Conservation (phyloP, 2,113 vertebrate species). For the Mixornis gularis region DNA sequence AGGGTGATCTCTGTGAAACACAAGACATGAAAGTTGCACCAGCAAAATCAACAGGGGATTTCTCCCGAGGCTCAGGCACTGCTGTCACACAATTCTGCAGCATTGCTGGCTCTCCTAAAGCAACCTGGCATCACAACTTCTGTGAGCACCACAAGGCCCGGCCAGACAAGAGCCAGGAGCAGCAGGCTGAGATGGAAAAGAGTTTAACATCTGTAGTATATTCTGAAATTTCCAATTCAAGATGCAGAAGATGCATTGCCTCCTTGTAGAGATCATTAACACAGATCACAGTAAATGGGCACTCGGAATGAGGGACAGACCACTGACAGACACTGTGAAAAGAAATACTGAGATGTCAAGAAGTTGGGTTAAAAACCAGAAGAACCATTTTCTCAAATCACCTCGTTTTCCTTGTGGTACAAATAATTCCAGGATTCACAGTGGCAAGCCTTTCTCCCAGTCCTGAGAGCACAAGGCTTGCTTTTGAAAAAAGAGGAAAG, state of each 20-base stretch:
- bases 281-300: accelerated
- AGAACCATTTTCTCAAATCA: background rate
- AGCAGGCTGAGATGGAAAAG: background rate
- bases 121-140: background rate
- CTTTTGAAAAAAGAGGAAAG: background rate
- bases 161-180: background rate
- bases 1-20: background rate
- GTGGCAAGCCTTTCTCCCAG: background rate
- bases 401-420: background rate
- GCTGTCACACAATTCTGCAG: background rate
- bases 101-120: background rate
- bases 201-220: background rate
- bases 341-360: background rate
- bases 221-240: background rate
- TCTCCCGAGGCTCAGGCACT: background rate
- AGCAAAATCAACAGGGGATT: background rate
- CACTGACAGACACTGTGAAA: background rate
- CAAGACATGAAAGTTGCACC: background rate
- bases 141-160: background rate
- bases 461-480: background rate
- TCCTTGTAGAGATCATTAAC: background rate
- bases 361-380: background rate
- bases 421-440: background rate
- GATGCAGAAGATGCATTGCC: background rate
- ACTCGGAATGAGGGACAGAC: background rate